Evolutionary conservation across 2,797 vertebrate species (phyloP), one percentile per base, ranked within the genome.

Genomic region (Parauchenoglanis ngamensis): DNA sequence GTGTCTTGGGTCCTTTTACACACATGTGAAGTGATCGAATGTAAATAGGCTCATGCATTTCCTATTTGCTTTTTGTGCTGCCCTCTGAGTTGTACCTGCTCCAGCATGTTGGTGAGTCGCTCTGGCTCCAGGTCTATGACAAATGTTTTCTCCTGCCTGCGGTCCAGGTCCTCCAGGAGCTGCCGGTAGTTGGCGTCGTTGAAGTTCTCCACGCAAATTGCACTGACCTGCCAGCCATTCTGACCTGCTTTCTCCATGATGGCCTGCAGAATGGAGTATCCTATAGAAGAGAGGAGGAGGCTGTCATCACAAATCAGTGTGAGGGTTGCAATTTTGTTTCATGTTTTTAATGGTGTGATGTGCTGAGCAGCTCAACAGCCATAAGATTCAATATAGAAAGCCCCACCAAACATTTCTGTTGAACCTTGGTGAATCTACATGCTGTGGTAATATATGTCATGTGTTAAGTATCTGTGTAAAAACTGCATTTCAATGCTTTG

Each of bases 181-280:
- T 97, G 95, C 4, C 98, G 95, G 94, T 99, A 99, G 93, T 95
- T 98, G 93, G 98, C 98, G 67, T 99, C 98, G 3, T 98, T 98
- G 95, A 99, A 99, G 96, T 97, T 99, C 92, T 99, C 98, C 90
- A 99, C 98, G 72, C 98, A 99, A 95, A 99, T 99, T 91, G 98
- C 98, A 76, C 98, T 99, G 92, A 99, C 97, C 94, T 99, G 98
- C 98, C 98, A 99, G 94, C 97, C 97, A 92, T 99, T 98, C 90
- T 99, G 98, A 83, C 98, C 98, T 0, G 98, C 98, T 94, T 98
- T 98, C 95, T 99, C 98, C 98, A 99, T 99, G 93, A 99, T 99
- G 93, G 98, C 97, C 96, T 99, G 98, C 93, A 99, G 96, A 95
- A 99, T 98, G 75, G 98, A 96, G 85, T 99, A 99, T 88, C 98